A percentile compares a stretch with the other conserved stretches of the same genome.
phyloP scores from a whole-genome alignment of 2,113 vertebrate species.

The Hippocampus abdominalis region DNA sequence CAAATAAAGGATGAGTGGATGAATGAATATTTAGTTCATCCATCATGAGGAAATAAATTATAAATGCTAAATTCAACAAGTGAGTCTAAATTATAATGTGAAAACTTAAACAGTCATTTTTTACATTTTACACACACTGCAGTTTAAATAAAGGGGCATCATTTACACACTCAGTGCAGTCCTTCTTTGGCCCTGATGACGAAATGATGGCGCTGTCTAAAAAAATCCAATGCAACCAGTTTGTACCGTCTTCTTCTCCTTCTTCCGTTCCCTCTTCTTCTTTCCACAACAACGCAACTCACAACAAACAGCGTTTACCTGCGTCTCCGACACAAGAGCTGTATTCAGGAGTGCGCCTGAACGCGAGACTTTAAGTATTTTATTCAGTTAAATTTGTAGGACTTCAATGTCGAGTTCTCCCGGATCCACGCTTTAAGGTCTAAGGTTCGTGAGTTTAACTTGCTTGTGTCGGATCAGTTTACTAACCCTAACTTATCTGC shows the following conservation, averaged over 20 bases:
- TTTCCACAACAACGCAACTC: background rate
- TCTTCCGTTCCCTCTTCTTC: conserved; percentile 26
- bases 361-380: background rate
- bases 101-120: too few relatives aligned
- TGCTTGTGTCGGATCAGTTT: background rate
- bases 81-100: too few relatives aligned
- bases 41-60: too few relatives aligned
- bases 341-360: background rate
- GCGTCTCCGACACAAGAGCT: too few relatives aligned
- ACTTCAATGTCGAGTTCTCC: background rate
- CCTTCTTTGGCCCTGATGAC: background rate
- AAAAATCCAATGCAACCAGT: background rate
- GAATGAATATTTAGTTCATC: too few relatives aligned
- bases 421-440: background rate
- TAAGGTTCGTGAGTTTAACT: background rate
- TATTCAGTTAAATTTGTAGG: background rate
- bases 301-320: conserved; percentile 28
- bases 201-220: conserved; percentile 41
- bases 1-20: too few relatives aligned
- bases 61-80: too few relatives aligned
- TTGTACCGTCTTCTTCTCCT: conserved; percentile 22
- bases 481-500: background rate
- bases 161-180: conserved; percentile 17
- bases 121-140: too few relatives aligned
- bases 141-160: too few relatives aligned